Base-by-base conservation (phyloP, 2,888 invertebrate genomes). In the Dicycla oo region DNA sequence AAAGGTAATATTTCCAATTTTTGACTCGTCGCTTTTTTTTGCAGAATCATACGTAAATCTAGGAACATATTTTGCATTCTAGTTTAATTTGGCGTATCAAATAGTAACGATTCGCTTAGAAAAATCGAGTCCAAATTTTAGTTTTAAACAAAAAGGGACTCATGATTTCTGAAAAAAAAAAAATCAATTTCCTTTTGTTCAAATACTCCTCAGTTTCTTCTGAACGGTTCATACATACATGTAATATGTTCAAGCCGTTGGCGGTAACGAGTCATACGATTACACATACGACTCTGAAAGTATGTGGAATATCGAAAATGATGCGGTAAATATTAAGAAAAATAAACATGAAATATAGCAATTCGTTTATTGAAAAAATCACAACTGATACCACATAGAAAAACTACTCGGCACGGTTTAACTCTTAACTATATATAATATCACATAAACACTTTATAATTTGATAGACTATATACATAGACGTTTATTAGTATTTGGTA, bases 301-400 rank as follows among this genome's bases (percentile, higher is more conserved):
- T n/a, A 38, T 18, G 0, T 23, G 43, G 43, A 71, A 43, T 13
- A 45, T 26, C 13, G 15, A 54, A 49, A 34, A 11, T 13, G 1
- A 6, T n/a, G n/a, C 23, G 3, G 15, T 49, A 49, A 51, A n/a
- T 53, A 40, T 60, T 53, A 77, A 78, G 57, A 69, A 84, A 73
- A 78, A 81, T 34, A 75, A 73, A 86, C 87, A 74, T 71, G 60
- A 81, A 87, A 90, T 91, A 94, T 94, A 93, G 94, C 93, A 94
- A 93, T 94, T 93, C 89, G 87, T 96, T 95, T 95, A 95, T 95
- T 94, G 91, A 93, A 94, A 94, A 95, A 95, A 94, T 94, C 95
- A 96, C 95, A 95, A 96, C 95, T 94, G 93, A 95, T 95, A 95
- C 96, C 96, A 95, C 93, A 95, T 96, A 95, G 95, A 96, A 96